Conservation (phyloP, 2,797 vertebrate species). For the Diceros bicornis region DNA sequence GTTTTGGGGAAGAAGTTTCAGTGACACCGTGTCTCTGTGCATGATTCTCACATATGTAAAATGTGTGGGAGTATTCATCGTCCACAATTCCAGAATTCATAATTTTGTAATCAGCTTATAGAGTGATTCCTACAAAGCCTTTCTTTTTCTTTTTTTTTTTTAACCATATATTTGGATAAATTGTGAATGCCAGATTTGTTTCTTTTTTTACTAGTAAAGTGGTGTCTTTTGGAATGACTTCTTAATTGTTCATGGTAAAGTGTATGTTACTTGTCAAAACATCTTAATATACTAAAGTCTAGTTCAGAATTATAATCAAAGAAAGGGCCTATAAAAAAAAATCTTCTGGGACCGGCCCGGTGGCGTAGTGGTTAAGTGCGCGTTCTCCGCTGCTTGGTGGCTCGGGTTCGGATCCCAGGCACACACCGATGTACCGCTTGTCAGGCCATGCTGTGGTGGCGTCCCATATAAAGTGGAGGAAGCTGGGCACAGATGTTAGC, state of each 20-base stretch:
- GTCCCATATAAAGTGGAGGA: no score
- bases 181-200: constrained; percentile 2
- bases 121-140: constrained; percentile 42
- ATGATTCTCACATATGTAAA: neutral
- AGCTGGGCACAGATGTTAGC: no score
- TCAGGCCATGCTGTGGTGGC: no score
- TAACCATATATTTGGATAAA: constrained; percentile 26
- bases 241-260: neutral
- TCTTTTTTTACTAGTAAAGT: constrained; percentile 27
- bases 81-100: constrained; percentile 58
- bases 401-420: no score
- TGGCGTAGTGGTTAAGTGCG: no score
- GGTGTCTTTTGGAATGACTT: neutral
- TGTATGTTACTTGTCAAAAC: constrained; percentile 65
- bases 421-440: no score
- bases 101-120: constrained; percentile 55
- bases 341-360: no score
- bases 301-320: constrained; percentile 73
- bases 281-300: constrained; percentile 47
- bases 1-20: constrained; percentile 21
- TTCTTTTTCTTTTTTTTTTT: neutral
- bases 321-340: constrained; percentile 17
- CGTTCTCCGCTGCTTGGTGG: no score
- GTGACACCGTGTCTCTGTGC: neutral
- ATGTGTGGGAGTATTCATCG: constrained; percentile 8